phyloP scores from a whole-genome alignment of 2,113 vertebrate genomes.

The Erythrocercus mccallii region DNA sequence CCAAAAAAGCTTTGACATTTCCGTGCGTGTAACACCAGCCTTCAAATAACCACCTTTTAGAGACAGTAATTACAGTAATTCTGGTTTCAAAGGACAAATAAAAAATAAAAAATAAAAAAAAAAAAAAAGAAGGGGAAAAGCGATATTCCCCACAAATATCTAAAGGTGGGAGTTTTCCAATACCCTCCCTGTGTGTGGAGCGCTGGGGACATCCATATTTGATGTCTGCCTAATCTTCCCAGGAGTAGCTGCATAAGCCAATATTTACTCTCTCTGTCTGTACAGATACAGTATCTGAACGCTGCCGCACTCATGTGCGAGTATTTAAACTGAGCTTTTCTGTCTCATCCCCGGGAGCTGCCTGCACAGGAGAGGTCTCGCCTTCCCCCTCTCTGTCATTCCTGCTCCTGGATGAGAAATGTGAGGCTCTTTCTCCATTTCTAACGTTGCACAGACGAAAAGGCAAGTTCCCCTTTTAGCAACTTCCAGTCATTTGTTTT shows the following conservation, averaged over 20 bases:
- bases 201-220: background rate
- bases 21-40: background rate
- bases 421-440: background rate
- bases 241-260: background rate
- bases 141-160: background rate
- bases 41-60: background rate
- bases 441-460: background rate
- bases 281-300: background rate
- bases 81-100: background rate
- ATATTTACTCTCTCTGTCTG: constrained; percentile 25
- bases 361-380: background rate
- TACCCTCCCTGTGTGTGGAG: background rate
- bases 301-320: background rate
- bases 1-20: constrained; percentile 11
- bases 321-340: background rate
- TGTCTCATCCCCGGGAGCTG: background rate
- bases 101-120: background rate
- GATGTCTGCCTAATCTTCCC: constrained; percentile 23
- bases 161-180: background rate
- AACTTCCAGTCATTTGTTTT: constrained; percentile 63
- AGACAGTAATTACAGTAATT: background rate
- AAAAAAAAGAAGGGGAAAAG: background rate
- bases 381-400: background rate
- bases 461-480: constrained; percentile 49
- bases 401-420: background rate